Conservation (phyloP, 2,113 vertebrate genomes). For the Cichladusa arquata region DNA sequence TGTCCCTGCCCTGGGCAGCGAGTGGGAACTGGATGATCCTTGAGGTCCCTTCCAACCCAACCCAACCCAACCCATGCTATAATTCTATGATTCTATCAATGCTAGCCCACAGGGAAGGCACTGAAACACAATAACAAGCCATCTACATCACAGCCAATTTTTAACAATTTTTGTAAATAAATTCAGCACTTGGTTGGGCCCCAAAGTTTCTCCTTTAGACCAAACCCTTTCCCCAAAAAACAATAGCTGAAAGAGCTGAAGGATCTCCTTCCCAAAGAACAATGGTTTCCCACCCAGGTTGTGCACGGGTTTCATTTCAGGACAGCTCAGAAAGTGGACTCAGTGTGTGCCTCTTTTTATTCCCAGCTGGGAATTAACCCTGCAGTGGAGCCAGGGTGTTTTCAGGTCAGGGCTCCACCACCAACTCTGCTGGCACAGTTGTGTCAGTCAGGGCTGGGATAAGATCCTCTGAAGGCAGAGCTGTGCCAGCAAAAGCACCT, state of each 20-base stretch:
- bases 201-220: not conserved
- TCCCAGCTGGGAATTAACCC: rapidly evolving
- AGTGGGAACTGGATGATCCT: not conserved
- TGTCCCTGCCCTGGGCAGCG: not conserved
- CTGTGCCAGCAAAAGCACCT: not conserved
- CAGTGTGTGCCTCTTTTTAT: not conserved
- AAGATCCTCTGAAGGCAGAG: not conserved
- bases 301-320: not conserved
- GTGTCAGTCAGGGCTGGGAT: not conserved
- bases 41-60: not conserved
- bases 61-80: not conserved
- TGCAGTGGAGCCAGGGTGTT: not conserved
- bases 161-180: not conserved
- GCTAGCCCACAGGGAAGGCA: not conserved
- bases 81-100: not conserved
- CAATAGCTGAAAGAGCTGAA: not conserved
- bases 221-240: not conserved
- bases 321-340: not conserved
- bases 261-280: not conserved
- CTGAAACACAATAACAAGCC: not conserved
- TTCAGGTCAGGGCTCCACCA: not conserved
- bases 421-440: not conserved
- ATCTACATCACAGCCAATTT: rapidly evolving
- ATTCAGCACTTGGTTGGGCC: not conserved
- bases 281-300: not conserved